A percentile compares a stretch with the other conserved stretches of the same genome.
Evolutionary conservation across 2,113 vertebrate species (phyloP).

Genomic region (Pangasianodon hypophthalmus): DNA sequence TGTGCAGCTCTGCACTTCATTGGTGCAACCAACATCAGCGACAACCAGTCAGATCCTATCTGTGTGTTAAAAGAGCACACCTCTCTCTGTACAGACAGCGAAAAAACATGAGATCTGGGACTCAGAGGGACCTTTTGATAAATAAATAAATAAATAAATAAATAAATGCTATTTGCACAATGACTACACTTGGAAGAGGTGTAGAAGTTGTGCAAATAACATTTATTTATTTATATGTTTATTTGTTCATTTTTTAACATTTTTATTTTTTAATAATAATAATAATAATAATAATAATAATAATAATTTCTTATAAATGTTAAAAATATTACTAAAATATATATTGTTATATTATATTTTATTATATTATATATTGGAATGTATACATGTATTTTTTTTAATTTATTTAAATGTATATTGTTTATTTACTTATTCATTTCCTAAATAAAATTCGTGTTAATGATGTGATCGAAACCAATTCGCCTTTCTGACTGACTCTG

Average conservation of each 20-base stretch:
- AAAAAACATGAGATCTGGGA: not conserved
- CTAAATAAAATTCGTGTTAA: not conserved
- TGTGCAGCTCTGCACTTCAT: constrained; percentile 65
- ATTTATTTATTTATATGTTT: not conserved
- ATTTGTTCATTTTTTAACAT: no score
- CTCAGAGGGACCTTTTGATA: not conserved
- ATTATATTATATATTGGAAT: no score
- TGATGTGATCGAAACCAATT: not conserved
- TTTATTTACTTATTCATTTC: not conserved
- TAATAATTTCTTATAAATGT: no score
- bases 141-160: no score
- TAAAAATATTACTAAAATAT: no score
- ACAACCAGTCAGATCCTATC: constrained; percentile 37
- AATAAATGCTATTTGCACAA: not conserved
- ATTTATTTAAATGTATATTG: no score
- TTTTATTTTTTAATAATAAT: no score
- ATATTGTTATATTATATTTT: no score
- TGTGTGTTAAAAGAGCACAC: constrained; percentile 41
- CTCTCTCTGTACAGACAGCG: not conserved
- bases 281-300: no score
- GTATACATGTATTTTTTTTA: no score
- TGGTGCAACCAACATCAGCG: constrained; percentile 62
- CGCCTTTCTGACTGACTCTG: not conserved
- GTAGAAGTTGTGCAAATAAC: not conserved
- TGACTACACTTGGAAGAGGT: not conserved